Percentiles rank a stretch among this genome's conserved stretches.
Conservation (phyloP, 2,113 vertebrate genomes). For the Vimba vimba region DNA sequence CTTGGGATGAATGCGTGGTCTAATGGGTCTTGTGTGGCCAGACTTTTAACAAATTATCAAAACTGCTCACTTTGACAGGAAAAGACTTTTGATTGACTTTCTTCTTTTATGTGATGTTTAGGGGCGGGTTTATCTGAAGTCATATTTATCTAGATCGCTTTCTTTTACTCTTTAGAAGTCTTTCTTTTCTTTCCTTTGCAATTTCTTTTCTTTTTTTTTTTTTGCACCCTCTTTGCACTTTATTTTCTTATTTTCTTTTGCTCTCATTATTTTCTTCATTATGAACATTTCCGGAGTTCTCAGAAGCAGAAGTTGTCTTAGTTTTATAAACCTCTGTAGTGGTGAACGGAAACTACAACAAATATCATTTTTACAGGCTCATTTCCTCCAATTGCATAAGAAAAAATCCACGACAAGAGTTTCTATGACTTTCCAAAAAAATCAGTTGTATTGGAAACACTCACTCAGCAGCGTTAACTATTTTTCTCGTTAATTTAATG, state of each 20-base stretch:
- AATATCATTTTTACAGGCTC: too few species aligned
- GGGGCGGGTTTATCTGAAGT: neutral
- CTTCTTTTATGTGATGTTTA: neutral
- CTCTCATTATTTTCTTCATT: neutral
- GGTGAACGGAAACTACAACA: too few species aligned
- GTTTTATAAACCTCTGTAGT: neutral
- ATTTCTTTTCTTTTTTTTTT: neutral
- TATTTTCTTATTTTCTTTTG: neutral
- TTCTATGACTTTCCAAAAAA: neutral
- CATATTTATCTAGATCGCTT: neutral
- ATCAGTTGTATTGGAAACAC: neutral
- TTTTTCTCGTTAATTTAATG: too few species aligned
- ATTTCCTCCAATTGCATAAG: too few species aligned
- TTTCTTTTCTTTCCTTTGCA: neutral
- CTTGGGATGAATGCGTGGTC: neutral
- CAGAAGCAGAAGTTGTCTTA: neutral
- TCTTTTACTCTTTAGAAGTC: neutral
- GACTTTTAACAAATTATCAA: neutral
- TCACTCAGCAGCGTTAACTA: neutral
- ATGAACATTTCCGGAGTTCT: neutral
- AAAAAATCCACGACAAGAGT: neutral
- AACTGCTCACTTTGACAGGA: neutral
- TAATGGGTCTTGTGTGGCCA: neutral
- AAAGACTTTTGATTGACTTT: neutral
- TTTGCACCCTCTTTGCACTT: too few species aligned